phyloP scores from a whole-genome alignment of 2,888 invertebrate genomes.

The Epinotia brunnichana region DNA sequence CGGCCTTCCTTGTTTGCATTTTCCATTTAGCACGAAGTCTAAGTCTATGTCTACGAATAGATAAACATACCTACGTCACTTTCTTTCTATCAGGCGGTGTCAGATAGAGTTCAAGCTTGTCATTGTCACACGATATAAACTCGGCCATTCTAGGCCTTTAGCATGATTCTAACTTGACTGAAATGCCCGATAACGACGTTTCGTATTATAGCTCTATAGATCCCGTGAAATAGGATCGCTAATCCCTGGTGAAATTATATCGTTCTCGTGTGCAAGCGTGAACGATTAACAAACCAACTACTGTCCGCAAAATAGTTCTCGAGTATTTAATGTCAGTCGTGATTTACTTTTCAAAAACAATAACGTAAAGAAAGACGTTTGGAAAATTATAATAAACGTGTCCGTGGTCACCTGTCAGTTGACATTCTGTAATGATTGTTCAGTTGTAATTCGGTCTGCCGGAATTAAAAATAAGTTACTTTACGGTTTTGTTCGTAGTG shows the following conservation, averaged over 20 bases:
- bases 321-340: too few relatives aligned
- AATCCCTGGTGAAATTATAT: constrained; percentile 30
- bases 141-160: background rate
- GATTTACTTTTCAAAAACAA: too few relatives aligned
- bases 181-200: background rate
- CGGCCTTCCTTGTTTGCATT: too few relatives aligned
- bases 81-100: background rate
- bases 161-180: background rate
- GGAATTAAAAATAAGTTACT: too few relatives aligned
- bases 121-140: background rate
- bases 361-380: too few relatives aligned
- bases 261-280: constrained; percentile 26
- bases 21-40: too few relatives aligned
- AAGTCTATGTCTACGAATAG: too few relatives aligned
- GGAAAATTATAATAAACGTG: too few relatives aligned
- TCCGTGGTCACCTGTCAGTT: too few relatives aligned
- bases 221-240: constrained; percentile 36
- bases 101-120: background rate
- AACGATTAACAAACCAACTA: constrained; percentile 39
- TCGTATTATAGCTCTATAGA: constrained; percentile 12
- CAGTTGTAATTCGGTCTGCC: too few relatives aligned
- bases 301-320: constrained; percentile 29
- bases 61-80: background rate
- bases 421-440: too few relatives aligned
- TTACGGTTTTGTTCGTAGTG: too few relatives aligned